Percentiles rank a stretch among this genome's conserved stretches.
phyloP scores from a whole-genome alignment of 2,888 invertebrate genomes.

The Hypomecis atomaria region DNA sequence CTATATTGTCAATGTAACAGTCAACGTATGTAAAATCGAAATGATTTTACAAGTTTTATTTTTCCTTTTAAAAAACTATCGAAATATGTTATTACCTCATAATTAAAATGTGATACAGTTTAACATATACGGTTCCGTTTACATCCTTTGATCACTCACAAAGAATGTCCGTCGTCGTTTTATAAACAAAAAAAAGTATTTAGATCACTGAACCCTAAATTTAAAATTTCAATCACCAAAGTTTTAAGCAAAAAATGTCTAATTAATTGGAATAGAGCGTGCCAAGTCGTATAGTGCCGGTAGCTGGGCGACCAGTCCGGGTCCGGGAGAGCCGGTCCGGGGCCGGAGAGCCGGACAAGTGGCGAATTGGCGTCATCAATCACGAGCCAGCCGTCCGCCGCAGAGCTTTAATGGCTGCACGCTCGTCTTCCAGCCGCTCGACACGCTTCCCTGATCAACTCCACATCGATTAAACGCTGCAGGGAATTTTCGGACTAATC shows the following conservation, averaged over 20 bases:
- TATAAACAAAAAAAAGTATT: too few species aligned
- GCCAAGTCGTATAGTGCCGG: conserved; percentile 51
- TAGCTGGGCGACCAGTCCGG: conserved; percentile 39
- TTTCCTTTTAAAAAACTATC: too few species aligned
- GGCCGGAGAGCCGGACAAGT: conserved; percentile 61
- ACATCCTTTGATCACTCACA: too few species aligned
- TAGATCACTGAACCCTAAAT: conserved; percentile 2
- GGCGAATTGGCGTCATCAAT: conserved; percentile 80
- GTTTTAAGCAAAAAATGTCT: conserved; percentile 46
- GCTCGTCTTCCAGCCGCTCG: conserved; percentile 58
- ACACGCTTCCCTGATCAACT: conserved; percentile 59
- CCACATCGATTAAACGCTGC: conserved; percentile 53
- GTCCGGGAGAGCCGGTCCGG: conserved; percentile 35
- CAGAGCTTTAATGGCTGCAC: conserved; percentile 67
- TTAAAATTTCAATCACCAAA: conserved; percentile 32
- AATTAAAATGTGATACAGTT: too few species aligned
- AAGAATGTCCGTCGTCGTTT: too few species aligned
- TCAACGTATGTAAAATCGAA: too few species aligned
- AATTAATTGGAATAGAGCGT: conserved; percentile 53
- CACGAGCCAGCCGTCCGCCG: conserved; percentile 63
- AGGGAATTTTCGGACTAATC: conserved; percentile 39
- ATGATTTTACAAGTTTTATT: too few species aligned
- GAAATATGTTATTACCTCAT: too few species aligned
- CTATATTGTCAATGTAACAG: too few species aligned
- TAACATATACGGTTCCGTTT: too few species aligned